Conservation (phyloP, 2,113 vertebrate species). For the Scolopax mira region DNA sequence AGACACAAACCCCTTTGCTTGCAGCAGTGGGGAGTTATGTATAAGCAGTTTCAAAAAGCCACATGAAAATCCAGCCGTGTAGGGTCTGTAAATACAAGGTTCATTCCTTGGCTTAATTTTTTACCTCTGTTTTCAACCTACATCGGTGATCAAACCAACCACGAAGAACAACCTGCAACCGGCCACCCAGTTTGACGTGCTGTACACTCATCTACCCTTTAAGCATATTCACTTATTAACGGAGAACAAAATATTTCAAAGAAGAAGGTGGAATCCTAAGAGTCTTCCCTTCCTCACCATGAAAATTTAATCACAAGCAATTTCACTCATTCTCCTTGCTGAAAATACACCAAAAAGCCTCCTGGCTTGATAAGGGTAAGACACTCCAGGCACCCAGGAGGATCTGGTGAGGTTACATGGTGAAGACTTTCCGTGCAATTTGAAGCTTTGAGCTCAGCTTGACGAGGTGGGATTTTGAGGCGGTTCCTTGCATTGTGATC, state of each 20-base stretch:
- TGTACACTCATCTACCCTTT: not conserved
- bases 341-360: conserved; percentile 34
- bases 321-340: conserved; percentile 37
- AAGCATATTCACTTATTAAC: conserved; percentile 52
- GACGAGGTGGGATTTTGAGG: not conserved
- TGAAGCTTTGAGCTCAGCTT: conserved; percentile 25
- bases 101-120: not conserved
- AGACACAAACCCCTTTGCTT: not conserved
- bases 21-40: not conserved
- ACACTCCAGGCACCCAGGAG: not conserved
- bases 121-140: not conserved
- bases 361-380: not conserved
- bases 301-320: conserved; percentile 61
- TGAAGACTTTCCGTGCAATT: not conserved
- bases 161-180: not conserved
- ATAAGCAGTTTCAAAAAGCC: not conserved
- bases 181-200: not conserved
- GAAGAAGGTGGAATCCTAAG: conserved; percentile 29
- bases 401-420: not conserved
- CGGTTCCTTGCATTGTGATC: conserved; percentile 17
- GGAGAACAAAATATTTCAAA: conserved; percentile 51
- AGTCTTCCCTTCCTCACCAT: conserved; percentile 32
- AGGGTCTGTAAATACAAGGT: not conserved
- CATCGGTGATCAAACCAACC: not conserved
- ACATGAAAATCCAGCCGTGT: not conserved